Evolutionary conservation across 2,113 vertebrate species (phyloP), one percentile per base, ranked within the genome.

Genomic region (Steatornis caripensis): DNA sequence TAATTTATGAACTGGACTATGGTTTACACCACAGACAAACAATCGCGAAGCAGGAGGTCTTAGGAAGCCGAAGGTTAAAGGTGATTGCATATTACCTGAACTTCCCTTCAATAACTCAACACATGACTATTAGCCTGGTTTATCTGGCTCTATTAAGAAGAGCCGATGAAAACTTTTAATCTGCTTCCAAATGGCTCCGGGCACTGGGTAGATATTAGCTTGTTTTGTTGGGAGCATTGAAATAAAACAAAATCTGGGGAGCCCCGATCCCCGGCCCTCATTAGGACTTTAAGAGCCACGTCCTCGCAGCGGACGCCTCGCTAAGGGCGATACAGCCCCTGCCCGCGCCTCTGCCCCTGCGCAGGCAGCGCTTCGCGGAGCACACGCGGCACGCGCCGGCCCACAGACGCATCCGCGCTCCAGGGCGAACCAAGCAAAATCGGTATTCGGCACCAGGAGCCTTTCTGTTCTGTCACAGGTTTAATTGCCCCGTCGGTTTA

Each of bases 81-180:
- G 97, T 94, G 97, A 94, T 76, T 65, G 36, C 64, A 36, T 88
- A 78, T 88, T 95, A 95, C 97, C 95, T 95, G 92, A 66, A 89
- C 96, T 94, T 97, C 96, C 95, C 94, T 90, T 97, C 94, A 97
- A 92, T 88, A 97, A 97, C 97, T 97, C 97, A 97, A 93, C 97
- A 97, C 96, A 96, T 96, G 97, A 95, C 96, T 89, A 97, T 97
- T 97, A 97, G 78, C 46, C 91, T 93, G 95, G 54, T 97, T 97
- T 96, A 97, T 96, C 97, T 95, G 96, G 75, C 91, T 94, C 93
- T 60, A 58, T 95, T 96, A 96, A 55, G 93, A 94, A 86, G 95
- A 94, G 90, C 58, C 7, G 95, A 94, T 95, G 97, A 97, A 98
- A 98, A 95, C 41, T 95, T 96, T 97, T 97, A 95, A 98, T 97